Conservation (phyloP, 2,888 invertebrate species). For the Standfussiana lucernea region DNA sequence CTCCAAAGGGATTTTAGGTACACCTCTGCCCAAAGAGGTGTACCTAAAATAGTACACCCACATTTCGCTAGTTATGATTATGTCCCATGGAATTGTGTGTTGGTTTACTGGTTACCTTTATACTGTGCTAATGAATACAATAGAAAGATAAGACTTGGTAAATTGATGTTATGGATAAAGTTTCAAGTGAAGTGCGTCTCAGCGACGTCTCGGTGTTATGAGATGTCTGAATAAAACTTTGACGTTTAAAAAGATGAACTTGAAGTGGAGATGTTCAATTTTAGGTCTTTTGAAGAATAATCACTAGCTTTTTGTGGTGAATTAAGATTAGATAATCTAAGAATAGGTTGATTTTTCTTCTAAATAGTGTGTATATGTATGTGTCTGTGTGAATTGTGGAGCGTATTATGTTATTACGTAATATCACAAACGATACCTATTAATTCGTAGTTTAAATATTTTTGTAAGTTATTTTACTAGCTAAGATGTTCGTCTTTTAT, state of each 20-base stretch:
- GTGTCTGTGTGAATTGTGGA: background rate
- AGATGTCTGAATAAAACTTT: background rate
- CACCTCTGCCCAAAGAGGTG: no score
- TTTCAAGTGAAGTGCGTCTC: constrained; percentile 29
- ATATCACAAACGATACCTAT: background rate
- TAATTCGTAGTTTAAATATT: background rate
- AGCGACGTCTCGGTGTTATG: constrained; percentile 1
- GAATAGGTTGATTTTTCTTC: background rate
- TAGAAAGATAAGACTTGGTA: constrained; percentile 13
- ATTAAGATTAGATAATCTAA: background rate
- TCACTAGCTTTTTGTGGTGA: background rate
- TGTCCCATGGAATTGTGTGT: background rate
- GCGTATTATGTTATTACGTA: background rate
- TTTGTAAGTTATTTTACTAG: background rate
- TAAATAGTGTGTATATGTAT: background rate
- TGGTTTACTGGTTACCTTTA: background rate
- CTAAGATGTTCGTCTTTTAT: background rate
- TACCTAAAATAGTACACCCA: background rate
- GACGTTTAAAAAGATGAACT: background rate
- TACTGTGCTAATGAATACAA: constrained; percentile 2
- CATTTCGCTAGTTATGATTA: background rate
- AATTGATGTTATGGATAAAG: constrained; percentile 41
- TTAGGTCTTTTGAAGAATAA: background rate
- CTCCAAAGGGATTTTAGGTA: background rate
- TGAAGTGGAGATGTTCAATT: background rate